Evolutionary conservation across 53 echinoderm and acorn worm genomes (phyloP), one percentile per base, ranked within the genome.

Genomic region (Mesocentrotus franciscanus): DNA sequence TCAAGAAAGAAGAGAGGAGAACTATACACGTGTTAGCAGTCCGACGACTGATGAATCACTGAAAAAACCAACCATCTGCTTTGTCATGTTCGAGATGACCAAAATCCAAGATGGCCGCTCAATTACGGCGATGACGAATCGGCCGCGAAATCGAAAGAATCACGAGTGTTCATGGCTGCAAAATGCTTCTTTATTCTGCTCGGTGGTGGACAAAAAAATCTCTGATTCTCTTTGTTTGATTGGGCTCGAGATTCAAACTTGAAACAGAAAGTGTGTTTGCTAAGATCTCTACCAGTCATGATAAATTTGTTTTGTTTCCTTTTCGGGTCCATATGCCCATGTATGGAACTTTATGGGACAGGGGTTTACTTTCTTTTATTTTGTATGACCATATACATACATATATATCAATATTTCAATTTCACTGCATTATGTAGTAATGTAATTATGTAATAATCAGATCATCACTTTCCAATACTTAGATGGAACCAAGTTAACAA

Each of bases 101-200:
- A 66, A 92, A 91, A 91, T 91, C 91, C 92, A 92, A 92, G 71
- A 92, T 92, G 92, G 92, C 92, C 74, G 92, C 64, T 70, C 92
- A 92, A 92, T 93, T 93, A 93, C 81, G 83, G 60, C 81, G 95
- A 85, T 85, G 87, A 94, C 95, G 95, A 94, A 85, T 94, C 95
- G 56, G 20, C 17, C 64, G 68, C 95, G 87, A 94, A 94, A 94
- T 94, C 95, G 95, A 94, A 94, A 94, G 92, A 92, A 92, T 68
- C 74, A 68, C 91, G 91, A 91, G 91, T 60, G 66, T 22, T 35
- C 91, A 66, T 61, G 87, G 87, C 59, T 87, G 57, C 11, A 87
- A 91, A 66, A 91, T 8, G 36, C 32, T 66, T 91, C 66, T 91
- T 66, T 91, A 91, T 66, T 91, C 91, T 91, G 68, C 62, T 39